Evolutionary conservation across 1,140 invertebrate genomes (phyloP), one percentile per base, ranked within the genome.

Genomic region (Pemphigus obesinymphae): DNA sequence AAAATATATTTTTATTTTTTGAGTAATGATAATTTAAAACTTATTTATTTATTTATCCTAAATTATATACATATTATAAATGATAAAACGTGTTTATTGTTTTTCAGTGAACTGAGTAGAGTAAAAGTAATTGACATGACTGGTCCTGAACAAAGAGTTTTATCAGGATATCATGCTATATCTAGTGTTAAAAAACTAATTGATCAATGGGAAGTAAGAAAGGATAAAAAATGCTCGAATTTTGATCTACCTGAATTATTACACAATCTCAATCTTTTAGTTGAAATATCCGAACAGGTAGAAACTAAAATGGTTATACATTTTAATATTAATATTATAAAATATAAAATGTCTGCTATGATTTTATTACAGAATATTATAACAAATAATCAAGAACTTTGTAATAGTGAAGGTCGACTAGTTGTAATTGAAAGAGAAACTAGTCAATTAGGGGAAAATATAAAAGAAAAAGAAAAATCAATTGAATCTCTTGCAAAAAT

Each of bases 111-210:
- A 80, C 87, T 95, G 63, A 91, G 91, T 63, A 95, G 94, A 86
- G 95, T 97, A n/a, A 97, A 99, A 86, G 97, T 99, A 8, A 99
- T 99, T 83, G 98, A 99, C 86, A 96, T 99, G 96, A 99, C 97
- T 50, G 97, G 97, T 4, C 95, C 94, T 0, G 95, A 99, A 87
- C 93, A 96, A 85, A 90, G 95, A 84, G 94, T 99, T 45, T 89
- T 99, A 0, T 96, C 95, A 86, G 96, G 97, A 17, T 99, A 98
- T 87, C 96, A 98, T 88, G 96, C 97, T 0, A 92, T 92, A 89
- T 87, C 90, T 87, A 89, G 90, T 86, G 90, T 90, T 86, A 90
- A 90, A 88, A 91, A 88, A 84, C 89, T 84, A 84, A 89, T 87
- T 2, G 90, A 90, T 78, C 89, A 90, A 76, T 87, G 85, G 55